These are phyloP conservation scores for Iphiclides podalirius DNA, from an alignment of 2,888 invertebrate genomes.

Conservation along the genomic window DNA sequence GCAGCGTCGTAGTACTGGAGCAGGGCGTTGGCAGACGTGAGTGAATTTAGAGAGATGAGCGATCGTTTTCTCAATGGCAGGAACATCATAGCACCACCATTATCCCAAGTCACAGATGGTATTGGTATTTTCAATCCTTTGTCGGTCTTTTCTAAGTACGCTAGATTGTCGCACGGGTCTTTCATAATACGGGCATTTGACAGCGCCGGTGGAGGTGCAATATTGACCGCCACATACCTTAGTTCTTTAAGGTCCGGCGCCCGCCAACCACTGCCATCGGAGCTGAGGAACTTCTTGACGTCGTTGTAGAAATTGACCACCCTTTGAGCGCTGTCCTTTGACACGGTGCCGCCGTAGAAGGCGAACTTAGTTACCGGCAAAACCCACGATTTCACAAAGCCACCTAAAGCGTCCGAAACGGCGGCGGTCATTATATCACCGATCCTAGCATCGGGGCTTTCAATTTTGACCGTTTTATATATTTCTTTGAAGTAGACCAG, in stretches of 20 bases:
- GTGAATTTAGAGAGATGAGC: conserved; percentile 43
- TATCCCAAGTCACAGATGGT: conserved; percentile 80
- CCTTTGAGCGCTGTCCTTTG: conserved; percentile 74
- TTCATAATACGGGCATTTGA: conserved; percentile 32
- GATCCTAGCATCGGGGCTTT: conserved; percentile 36
- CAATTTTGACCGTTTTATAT: conserved; percentile 43
- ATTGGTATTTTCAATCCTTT: conserved; percentile 64
- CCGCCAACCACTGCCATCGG: conserved; percentile 81
- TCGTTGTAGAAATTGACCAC: conserved; percentile 78
- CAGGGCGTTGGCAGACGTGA: conserved; percentile 56
- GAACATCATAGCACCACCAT: conserved; percentile 78
- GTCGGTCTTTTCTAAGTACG: conserved; percentile 50
- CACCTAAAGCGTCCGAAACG: conserved; percentile 76
- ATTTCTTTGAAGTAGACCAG: conserved; percentile 48
- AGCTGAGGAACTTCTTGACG: conserved; percentile 77
- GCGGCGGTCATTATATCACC: conserved; percentile 53
- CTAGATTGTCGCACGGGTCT: conserved; percentile 49
- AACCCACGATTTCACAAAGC: conserved; percentile 80
- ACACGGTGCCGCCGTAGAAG: conserved; percentile 82
- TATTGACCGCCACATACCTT: conserved; percentile 42
- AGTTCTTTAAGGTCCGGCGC: conserved; percentile 42
- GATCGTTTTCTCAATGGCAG: conserved; percentile 76
- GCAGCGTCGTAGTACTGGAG: conserved; percentile 79
- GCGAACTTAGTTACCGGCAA: conserved; percentile 81
- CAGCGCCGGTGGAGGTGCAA: conserved; percentile 35